Evolutionary conservation across 1,140 invertebrate genomes (phyloP), one percentile per base, ranked within the genome.

Genomic region (Sinella curviseta): DNA sequence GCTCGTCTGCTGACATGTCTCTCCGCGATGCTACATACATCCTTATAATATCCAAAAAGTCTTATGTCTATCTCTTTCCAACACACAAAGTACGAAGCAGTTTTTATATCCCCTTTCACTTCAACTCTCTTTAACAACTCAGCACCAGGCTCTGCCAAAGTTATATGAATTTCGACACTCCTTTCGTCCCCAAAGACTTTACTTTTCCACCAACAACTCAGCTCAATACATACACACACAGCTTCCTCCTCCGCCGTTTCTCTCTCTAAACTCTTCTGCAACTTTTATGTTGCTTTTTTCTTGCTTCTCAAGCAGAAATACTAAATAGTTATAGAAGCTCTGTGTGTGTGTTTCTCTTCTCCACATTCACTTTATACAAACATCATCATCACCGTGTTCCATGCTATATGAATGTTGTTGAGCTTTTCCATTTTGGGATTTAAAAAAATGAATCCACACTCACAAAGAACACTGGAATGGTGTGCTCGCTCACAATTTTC

Each of bases 161-260:
- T 70, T 70, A 33, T 70, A 70, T 70, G 65, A 24, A 70, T 70
- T 70, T 70, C 65, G 65, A 70, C 65, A 70, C 65, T 70, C 65
- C 65, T 30, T 70, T 70, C 65, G 24, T 70, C 65, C 65, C 65
- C 2, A 70, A 70, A 70, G 65, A 70, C 65, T 70, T 48, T 70
- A 70, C 65, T 70, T 70, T 48, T 65, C 24, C 57, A 65, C 57
- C 57, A 65, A 8, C 57, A 65, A 65, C 14, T 65, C 14, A 26
- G 24, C 57, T 65, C 14, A 4, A 26, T 8, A 65, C 57, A 17
- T 12, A 65, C 16, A 8, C 30, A 4, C 3, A 17, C 30, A 2
- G 8, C 39, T 48, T 20, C 20, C 39, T 48, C 39, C 20, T 20
- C 20, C 39, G 8, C 39, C 20, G 8, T 48, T 20, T 48, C 39